Base-by-base conservation (phyloP, 2,113 vertebrate genomes). In the Siniperca knerii region DNA sequence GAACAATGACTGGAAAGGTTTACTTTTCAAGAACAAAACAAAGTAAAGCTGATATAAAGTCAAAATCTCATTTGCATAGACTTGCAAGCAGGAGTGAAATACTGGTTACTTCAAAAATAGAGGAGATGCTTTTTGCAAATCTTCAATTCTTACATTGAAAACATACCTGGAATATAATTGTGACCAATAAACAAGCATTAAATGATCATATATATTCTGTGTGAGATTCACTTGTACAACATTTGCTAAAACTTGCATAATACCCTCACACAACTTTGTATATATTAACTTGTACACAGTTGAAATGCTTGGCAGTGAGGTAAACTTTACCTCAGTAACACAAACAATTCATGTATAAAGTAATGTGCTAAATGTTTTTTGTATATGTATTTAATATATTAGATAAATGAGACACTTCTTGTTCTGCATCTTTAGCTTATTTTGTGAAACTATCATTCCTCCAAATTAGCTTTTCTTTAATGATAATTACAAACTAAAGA, bases 1-100 rank as follows among this genome's bases (percentile, higher is more conserved):
- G 35, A 85, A 35, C 29, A 46, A 48, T 48, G 54, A 68, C 46
- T 46, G 23, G 12, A 71, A 37, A 69, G n/a, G 13, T 55, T 62
- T 48, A 50, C 21, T 66, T 57, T 65, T 69, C 21, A 76, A 37
- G 18, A 67, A 3, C 15, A 61, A 58, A 52, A 77, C 40, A 42
- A 3, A 8, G 6, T 42, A 29, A 46, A 67, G 64, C 68, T 74
- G 16, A 74, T 52, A 65, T 65, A 33, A 42, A 55, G 18, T 2
- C 18, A 50, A 54, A 55, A 48, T 35, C 16, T 73, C 13, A 82
- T 75, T 89, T 90, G 86, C 90, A 93, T 91, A 90, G 87, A 82
- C 13, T 42, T 57, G 54, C 55, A 93, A 86, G 89, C 80, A 64
- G 55, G 21, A 65, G 23, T 67, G 33, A 37, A 35, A 15, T 4